A percentile compares a stretch with the other conserved stretches of the same genome.
Conservation (phyloP, 2,888 invertebrate species). For the Papilio protenor region DNA sequence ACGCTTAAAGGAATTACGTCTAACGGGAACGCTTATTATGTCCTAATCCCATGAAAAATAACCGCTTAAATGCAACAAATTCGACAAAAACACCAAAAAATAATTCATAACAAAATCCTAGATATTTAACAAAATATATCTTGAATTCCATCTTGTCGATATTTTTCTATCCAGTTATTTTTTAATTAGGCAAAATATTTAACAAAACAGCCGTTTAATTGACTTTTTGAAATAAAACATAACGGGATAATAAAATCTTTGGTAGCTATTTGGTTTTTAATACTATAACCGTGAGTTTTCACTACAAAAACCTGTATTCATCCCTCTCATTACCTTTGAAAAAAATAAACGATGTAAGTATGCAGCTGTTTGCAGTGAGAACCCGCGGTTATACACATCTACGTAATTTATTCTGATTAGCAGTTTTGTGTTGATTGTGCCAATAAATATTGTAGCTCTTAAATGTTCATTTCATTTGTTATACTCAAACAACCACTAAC, state of each 20-base stretch:
- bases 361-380: not conserved
- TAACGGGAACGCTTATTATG: too few species aligned
- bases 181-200: not conserved
- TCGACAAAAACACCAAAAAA: not conserved
- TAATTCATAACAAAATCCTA: not conserved
- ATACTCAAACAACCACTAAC: not conserved
- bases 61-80: too few species aligned
- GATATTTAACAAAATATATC: not conserved
- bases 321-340: not conserved
- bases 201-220: not conserved
- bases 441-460: not conserved
- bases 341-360: not conserved
- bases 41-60: too few species aligned
- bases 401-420: not conserved
- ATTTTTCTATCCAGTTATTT: not conserved
- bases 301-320: not conserved
- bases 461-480: not conserved
- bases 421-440: not conserved
- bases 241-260: not conserved
- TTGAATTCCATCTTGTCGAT: not conserved
- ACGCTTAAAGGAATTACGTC: too few species aligned
- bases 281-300: not conserved
- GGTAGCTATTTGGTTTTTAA: not conserved
- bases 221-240: not conserved
- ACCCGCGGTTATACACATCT: not conserved